Conservation (phyloP, 1,140 invertebrate species). For the Aricia agestis region DNA sequence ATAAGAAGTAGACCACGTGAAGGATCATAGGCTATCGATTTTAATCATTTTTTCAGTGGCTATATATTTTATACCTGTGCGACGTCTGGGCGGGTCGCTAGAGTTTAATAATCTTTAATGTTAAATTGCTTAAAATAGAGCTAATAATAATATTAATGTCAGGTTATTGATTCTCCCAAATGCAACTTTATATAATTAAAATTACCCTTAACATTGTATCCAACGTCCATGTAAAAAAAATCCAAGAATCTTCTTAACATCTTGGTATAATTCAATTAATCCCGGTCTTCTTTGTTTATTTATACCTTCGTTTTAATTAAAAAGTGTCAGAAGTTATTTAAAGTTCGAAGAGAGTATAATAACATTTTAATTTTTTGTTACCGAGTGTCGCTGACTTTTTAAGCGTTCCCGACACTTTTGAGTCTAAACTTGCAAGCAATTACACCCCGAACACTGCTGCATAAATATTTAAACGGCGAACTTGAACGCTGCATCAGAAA, state of each 20-base stretch:
- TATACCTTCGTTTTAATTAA: not conserved
- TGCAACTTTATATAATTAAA: too few relatives aligned
- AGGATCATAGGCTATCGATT: too few relatives aligned
- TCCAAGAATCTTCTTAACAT: not conserved
- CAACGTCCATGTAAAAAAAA: not conserved
- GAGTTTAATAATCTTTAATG: too few relatives aligned
- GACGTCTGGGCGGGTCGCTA: too few relatives aligned
- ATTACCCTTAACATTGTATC: too few relatives aligned
- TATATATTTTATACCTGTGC: too few relatives aligned
- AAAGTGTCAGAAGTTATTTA: conserved; percentile 5
- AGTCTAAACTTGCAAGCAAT: not conserved
- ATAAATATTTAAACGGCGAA: conserved; percentile 10
- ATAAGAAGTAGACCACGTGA: too few relatives aligned
- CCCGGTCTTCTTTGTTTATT: not conserved
- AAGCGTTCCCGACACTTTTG: conserved; percentile 2
- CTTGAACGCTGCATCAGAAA: conserved; percentile 17
- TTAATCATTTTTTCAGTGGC: too few relatives aligned
- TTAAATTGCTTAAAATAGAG: too few relatives aligned
- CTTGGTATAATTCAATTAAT: not conserved
- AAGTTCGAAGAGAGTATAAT: not conserved
- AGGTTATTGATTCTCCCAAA: too few relatives aligned
- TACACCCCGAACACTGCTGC: not conserved
- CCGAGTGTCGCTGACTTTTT: conserved; percentile 4
- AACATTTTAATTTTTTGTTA: not conserved
- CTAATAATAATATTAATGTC: too few relatives aligned